These are phyloP conservation scores for Balearica regulorum DNA, from an alignment of 2,797 vertebrate species.

Conservation along the genomic window DNA sequence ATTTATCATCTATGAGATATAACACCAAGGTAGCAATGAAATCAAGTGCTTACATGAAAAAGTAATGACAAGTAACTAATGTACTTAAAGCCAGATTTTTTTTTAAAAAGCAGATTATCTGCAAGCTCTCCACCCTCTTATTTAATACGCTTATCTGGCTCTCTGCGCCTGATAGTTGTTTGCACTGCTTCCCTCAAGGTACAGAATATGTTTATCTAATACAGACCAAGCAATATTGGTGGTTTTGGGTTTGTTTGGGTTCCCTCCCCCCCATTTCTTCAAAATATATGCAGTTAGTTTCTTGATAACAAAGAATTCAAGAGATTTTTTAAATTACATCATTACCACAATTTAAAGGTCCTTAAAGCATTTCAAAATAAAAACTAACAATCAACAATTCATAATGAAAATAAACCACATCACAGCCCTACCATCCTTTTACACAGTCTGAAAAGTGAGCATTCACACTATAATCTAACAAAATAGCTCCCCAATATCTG, in stretches of 20 bases:
- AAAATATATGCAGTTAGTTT: not conserved
- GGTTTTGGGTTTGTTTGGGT: too few species aligned
- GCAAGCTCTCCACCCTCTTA: not conserved
- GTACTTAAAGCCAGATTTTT: not conserved
- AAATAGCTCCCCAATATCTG: not conserved
- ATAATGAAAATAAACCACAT: not conserved
- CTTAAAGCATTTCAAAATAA: not conserved
- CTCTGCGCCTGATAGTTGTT: not conserved
- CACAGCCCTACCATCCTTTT: not conserved
- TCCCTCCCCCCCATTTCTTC: not conserved
- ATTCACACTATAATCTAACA: not conserved
- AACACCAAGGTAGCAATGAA: conserved; percentile 28
- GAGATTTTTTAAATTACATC: not conserved
- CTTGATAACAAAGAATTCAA: not conserved
- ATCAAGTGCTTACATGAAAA: conserved; percentile 33
- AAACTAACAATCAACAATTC: not conserved
- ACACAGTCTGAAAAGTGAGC: not conserved
- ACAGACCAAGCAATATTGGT: not conserved
- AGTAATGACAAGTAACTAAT: conserved; percentile 43
- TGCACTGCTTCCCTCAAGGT: not conserved
- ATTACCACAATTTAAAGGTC: not conserved
- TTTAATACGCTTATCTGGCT: not conserved
- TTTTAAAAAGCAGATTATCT: not conserved
- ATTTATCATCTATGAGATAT: conserved; percentile 31
- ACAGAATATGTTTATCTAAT: not conserved